Evolutionary conservation across 2,888 invertebrate species (phyloP).

Genomic region (Caenorhabditis sinica): DNA sequence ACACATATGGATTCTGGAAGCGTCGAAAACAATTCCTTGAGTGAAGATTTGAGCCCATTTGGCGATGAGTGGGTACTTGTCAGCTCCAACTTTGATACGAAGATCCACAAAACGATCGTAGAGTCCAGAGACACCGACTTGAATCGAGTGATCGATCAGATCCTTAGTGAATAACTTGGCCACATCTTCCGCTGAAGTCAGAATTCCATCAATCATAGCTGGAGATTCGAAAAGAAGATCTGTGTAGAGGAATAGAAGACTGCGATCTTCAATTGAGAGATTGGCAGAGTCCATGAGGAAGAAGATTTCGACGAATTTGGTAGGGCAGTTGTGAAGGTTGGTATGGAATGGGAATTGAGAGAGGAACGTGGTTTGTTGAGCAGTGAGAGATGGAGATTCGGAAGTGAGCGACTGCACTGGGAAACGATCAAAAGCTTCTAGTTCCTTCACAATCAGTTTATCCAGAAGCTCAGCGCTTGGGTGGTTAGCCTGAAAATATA

Average conservation of each 20-base stretch:
- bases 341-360: slow-evolving; percentile 76
- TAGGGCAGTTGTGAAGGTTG: slow-evolving; percentile 74
- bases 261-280: slow-evolving; percentile 76
- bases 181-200: slow-evolving; percentile 86
- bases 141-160: slow-evolving; percentile 78
- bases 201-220: slow-evolving; percentile 81
- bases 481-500: slow-evolving; percentile 79
- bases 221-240: slow-evolving; percentile 90
- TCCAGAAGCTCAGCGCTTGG: slow-evolving; percentile 89
- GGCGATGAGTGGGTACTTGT: slow-evolving; percentile 89
- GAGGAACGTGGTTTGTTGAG: slow-evolving; percentile 58
- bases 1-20: slow-evolving; percentile 85
- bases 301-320: slow-evolving; percentile 78
- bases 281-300: slow-evolving; percentile 75
- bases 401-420: slow-evolving; percentile 66
- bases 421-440: slow-evolving; percentile 87
- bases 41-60: slow-evolving; percentile 90
- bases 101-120: slow-evolving; percentile 76
- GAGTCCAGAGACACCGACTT: slow-evolving; percentile 74
- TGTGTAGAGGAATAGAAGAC: slow-evolving; percentile 88
- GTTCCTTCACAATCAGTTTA: slow-evolving; percentile 89
- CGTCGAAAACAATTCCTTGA: slow-evolving; percentile 82
- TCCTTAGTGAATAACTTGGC: slow-evolving; percentile 88
- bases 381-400: slow-evolving; percentile 35
- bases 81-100: slow-evolving; percentile 86